Evolutionary conservation across 1,140 invertebrate genomes (phyloP).

Genomic region (Cepaea nemoralis): DNA sequence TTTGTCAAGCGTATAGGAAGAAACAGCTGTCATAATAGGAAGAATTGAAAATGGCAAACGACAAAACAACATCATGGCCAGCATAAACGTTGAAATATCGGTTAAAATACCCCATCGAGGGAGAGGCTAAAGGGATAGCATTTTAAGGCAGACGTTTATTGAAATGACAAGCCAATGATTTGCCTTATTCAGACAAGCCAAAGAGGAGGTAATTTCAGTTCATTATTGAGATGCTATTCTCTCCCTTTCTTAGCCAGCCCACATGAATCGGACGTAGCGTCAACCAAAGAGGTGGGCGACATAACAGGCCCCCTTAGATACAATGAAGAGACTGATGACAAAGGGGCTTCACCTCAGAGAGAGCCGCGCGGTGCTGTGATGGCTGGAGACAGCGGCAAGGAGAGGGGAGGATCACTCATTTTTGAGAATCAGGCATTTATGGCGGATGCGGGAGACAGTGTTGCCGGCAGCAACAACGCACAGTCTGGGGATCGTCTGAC

Average conservation of each 20-base stretch:
- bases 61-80: no score
- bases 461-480: constrained; percentile 37
- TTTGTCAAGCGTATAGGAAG: no score
- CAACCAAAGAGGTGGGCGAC: not conserved
- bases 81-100: no score
- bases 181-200: not conserved
- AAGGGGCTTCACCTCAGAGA: constrained; percentile 7
- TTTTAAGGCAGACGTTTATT: no score
- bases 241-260: constrained; percentile 20
- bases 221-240: not conserved
- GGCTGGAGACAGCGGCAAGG: not conserved
- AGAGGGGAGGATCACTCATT: constrained; percentile 42
- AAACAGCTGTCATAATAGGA: no score
- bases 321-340: constrained; percentile 32
- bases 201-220: not conserved
- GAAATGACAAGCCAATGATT: not conserved
- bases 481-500: constrained; percentile 17
- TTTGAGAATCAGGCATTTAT: constrained; percentile 55
- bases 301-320: not conserved
- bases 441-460: constrained; percentile 41
- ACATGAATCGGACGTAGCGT: not conserved
- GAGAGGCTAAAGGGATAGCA: no score
- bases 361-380: not conserved
- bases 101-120: no score
- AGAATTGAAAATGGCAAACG: no score